Evolutionary conservation across 1,140 invertebrate species (phyloP), one percentile per base, ranked within the genome.

Genomic region (Pseudoatta argentina): DNA sequence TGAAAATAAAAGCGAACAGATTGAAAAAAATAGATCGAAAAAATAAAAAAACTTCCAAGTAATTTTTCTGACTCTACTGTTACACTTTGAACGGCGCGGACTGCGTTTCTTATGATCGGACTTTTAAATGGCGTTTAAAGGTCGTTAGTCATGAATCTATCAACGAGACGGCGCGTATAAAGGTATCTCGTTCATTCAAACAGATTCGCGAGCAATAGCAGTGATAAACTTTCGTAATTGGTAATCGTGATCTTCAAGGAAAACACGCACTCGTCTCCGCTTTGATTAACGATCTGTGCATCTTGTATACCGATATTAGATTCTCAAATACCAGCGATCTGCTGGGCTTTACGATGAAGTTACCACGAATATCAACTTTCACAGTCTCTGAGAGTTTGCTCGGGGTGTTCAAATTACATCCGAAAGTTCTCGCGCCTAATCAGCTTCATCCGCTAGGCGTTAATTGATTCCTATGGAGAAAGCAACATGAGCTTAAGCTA

Each of bases 391-490:
- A 83, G 24, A 75, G n/a, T 81, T 55, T 57, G 51, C 39, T 14
- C 12, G 30, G 30, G 53, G n/a, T 69, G 21, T 64, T 81, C 66
- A 53, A 71, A 71, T 71, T 71, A 34, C 64, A 21, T 30, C 53
- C 21, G n/a, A 81, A 81, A 81, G 78, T 81, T 71, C 51, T 71
- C 21, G 78, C 51, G 77, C 16, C 66, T 71, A 81, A 81, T 81
- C 51, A 81, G 64, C 18, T 71, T 71, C 51, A 71, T 81, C 16
- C 6, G 14, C 14, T 21, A 53, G 30, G 51, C 51, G 64, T 81
- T 81, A 71, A 81, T 81, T 81, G 78, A 81, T 81, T 71, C 30
- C 64, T 57, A 24, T 14, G 16, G 64, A 53, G 48, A 44, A 67
- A 64, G 63, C 63, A 81, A 69, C 30, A 34, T 14, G 53, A 81